Evolutionary conservation across 92 coral and sea anemone species (phyloP), one percentile per base, ranked within the genome.

Genomic region (Ricordea florida): DNA sequence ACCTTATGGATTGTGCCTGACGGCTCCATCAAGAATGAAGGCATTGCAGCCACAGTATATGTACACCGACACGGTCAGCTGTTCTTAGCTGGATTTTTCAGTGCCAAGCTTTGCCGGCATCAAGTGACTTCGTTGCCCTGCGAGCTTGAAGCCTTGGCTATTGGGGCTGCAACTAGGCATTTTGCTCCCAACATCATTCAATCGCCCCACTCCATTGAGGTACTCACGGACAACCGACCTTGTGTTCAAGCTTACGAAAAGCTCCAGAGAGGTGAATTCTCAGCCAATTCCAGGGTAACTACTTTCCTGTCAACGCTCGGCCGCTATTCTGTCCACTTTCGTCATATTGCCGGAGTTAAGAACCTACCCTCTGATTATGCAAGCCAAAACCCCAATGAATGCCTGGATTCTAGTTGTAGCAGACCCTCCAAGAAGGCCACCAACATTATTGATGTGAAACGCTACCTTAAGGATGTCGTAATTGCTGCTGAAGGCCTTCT

Each of bases 111-210:
- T 60, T n/a, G 64, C 52, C n/a, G 31, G 55, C 66, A 55, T 55
- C 22, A 62, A 66, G 55, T 55, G 40, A 63, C 73, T 25, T 75
- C 48, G 82, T 58, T 77, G 38, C 83, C 84, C 27, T 78, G 84
- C 32, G 41, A 66, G 58, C 38, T 57, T 26, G 85, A 66, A 37
- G 66, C 56, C 7, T 29, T 78, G 66, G 26, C 14, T 63, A 78
- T 66, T 29, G 27, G 74, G 10, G 44, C 82, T 20, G n/a, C n/a
- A n/a, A n/a, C n/a, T n/a, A n/a, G 75, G 61, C 4, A 30, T 37
- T 75, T 75, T 34, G 62, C 73, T 25, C 75, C 64, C 34, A 46
- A 76, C 53, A 76, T 76, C 43, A 65, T 76, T 10, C 66, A 65
- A 21, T 49, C 57, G 29, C 57, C 28, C 6, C 62, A 48, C n/a